Percentiles rank a stretch among this genome's conserved stretches.
Evolutionary conservation across 2,888 invertebrate species (phyloP).

Genomic region (Machimus atricapillus): DNA sequence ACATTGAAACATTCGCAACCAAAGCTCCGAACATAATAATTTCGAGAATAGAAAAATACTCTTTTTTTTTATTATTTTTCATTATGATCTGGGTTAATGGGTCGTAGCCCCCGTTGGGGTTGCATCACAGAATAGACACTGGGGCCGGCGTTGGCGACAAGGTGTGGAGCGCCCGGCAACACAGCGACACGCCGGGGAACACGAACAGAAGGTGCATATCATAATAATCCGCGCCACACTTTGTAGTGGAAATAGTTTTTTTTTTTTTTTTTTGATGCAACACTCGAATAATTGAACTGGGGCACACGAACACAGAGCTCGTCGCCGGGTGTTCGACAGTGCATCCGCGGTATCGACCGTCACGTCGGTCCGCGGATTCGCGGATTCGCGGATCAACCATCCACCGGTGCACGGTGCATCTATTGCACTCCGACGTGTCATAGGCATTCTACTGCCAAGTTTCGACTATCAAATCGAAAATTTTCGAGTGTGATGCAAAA

Average conservation of each 20-base stretch:
- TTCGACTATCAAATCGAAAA: slow-evolving; percentile 22
- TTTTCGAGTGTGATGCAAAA: slow-evolving; percentile 17
- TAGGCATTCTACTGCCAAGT: not conserved
- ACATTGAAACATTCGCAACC: not conserved
- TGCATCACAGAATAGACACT: not conserved
- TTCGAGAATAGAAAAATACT: not conserved
- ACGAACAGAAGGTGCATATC: slow-evolving; percentile 15
- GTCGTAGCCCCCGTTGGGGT: slow-evolving; percentile 29
- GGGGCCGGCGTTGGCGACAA: not conserved
- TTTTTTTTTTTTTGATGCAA: not conserved
- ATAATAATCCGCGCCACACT: slow-evolving; percentile 14
- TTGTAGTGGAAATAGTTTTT: slow-evolving; percentile 9
- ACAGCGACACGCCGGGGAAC: not conserved
- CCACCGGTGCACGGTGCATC: not conserved
- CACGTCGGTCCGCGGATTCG: not conserved
- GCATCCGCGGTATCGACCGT: not conserved
- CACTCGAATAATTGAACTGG: slow-evolving; percentile 18
- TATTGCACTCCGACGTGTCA: not conserved
- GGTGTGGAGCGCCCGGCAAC: not conserved
- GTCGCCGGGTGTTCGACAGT: not conserved
- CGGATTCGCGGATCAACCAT: not conserved
- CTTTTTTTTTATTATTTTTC: not conserved
- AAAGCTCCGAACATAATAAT: slow-evolving; percentile 20
- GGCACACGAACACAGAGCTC: not conserved
- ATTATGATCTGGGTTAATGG: slow-evolving; percentile 36